Base-by-base conservation (phyloP, 2,888 invertebrate species). In the Tiliacea aurago region DNA sequence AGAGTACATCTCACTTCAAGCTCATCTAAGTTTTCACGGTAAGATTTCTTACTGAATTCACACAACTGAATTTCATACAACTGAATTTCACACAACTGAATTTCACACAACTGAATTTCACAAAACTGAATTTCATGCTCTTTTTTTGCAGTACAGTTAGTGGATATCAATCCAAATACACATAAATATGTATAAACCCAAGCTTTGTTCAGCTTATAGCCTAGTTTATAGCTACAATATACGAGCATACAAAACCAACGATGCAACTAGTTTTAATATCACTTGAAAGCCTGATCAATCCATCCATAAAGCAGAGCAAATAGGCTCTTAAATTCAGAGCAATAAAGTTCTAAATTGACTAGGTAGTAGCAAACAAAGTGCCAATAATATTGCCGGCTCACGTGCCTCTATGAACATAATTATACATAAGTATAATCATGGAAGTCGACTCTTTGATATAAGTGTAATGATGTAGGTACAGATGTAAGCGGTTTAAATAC, bases 211-310 rank as follows among this genome's bases (percentile, higher is more conserved):
- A 80, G 73, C 58, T 72, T 58, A 33, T 11, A 65, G 47, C 33
- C 47, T 59, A 76, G 4, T 59, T 77, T 49, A 59, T 33, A 47
- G 33, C 59, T 53, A 76, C 47, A 49, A 55, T 49, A 76, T 51
- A 78, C 45, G 51, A 66, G n/a, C 70, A 81, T 47, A 76, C 55
- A 81, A 62, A 81, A 61, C 77, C 85, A 81, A 18, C 61, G 62
- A 76, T 77, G 83, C 70, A 81, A 85, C 83, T 85, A 76, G 83
- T 71, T 76, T 69, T 77, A 82, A 76, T 84, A 84, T 66, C 49
- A 63, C 65, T 62, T 62, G 45, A 81, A 71, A 81, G 67, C 61
- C 61, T 23, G 61, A 84, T 81, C 49, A 47, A 49, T 37, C 33
- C 41, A 62, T 11, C 15, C 13, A 13, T 9, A 45, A 33, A 18